These are phyloP conservation scores for Thalassarche chlororhynchos DNA, from an alignment of 2,113 vertebrate species.

Conservation along the genomic window DNA sequence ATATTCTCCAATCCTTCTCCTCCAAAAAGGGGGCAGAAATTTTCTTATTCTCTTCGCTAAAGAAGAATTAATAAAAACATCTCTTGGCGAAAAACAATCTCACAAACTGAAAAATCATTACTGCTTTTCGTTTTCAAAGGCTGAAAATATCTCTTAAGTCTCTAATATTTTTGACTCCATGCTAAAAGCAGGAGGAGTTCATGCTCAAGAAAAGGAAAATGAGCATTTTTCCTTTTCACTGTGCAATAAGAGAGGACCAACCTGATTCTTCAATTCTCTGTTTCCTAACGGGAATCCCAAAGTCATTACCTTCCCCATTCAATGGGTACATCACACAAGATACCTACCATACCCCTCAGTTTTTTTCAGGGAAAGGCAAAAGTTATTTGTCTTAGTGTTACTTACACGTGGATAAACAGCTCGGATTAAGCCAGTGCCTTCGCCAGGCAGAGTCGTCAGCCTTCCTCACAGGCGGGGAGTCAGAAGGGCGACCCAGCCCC, in stretches of 20 bases:
- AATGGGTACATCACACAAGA: background rate
- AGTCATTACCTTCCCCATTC: background rate
- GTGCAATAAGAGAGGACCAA: background rate
- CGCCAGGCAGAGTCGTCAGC: background rate
- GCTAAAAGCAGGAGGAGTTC: background rate
- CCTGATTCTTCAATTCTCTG: background rate
- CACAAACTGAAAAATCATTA: background rate
- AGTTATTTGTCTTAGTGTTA: background rate
- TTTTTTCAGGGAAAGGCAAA: background rate
- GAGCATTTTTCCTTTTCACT: background rate
- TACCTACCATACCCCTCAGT: background rate
- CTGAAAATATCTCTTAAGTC: background rate
- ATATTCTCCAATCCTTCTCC: background rate
- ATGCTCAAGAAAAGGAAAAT: background rate
- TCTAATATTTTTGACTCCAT: background rate
- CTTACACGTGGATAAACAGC: background rate
- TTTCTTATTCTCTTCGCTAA: background rate
- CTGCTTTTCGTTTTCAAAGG: background rate
- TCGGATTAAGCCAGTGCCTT: background rate
- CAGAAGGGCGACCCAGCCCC: too few species aligned
- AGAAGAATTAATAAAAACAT: background rate
- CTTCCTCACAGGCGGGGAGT: fast-evolving
- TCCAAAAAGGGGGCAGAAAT: background rate
- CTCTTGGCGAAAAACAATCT: fast-evolving
- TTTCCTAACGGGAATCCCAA: background rate